Evolutionary conservation across 2,797 vertebrate genomes (phyloP).

Genomic region (Manis javanica): DNA sequence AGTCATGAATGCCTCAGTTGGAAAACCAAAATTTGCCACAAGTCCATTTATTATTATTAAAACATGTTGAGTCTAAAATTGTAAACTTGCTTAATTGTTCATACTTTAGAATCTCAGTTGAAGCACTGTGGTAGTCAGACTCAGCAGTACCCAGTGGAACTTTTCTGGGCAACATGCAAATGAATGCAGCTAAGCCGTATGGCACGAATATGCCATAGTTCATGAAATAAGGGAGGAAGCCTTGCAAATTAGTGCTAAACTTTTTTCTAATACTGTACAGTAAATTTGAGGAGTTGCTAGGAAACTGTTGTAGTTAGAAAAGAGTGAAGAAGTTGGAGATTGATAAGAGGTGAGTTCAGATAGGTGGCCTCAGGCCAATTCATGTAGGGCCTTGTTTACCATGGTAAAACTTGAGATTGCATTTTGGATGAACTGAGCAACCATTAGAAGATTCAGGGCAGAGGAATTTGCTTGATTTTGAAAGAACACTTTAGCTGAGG

Average conservation of each 20-base stretch:
- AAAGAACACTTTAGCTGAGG: background rate
- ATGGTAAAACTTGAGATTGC: background rate
- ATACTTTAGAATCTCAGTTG: background rate
- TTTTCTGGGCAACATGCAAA: background rate
- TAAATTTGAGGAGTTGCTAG: background rate
- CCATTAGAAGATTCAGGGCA: background rate
- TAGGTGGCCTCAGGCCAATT: background rate
- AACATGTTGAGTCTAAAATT: background rate
- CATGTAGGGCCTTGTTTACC: background rate
- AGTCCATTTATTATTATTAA: background rate
- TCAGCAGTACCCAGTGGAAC: background rate
- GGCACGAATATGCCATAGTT: background rate
- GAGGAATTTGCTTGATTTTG: background rate
- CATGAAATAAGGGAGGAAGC: background rate
- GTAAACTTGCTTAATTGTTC: background rate
- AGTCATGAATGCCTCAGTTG: background rate
- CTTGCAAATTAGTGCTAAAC: background rate
- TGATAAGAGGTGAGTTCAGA: background rate
- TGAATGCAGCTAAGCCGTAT: background rate
- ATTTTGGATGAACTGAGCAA: background rate
- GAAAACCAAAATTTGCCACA: conserved; percentile 11
- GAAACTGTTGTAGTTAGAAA: background rate
- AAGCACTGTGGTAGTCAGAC: background rate
- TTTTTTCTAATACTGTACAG: background rate
- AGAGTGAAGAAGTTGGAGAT: background rate